Base-by-base conservation (phyloP, 1,140 invertebrate species). In the Hormaphis cornu region DNA sequence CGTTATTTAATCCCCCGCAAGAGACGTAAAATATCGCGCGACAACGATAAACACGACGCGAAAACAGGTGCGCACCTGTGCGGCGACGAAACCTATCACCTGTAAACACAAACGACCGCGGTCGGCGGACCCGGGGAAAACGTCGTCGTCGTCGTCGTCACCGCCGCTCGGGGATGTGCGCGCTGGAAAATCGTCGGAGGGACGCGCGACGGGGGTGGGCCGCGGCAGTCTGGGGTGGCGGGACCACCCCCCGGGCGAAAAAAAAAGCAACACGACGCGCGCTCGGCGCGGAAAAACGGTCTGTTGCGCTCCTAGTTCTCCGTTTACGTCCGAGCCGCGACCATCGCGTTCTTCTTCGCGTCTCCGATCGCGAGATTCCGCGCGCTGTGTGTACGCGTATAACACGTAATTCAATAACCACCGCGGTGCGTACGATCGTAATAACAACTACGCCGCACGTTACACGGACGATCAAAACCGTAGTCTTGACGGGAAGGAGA, bases 161-260 rank as follows among this genome's bases (percentile, higher is more conserved):
- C 14, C 35, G 33, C 40, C 40, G 37, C 30, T 48, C 22, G 16
- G 42, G 59, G 59, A 66, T 66, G 59, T 44, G 59, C 59, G 42
- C 59, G 26, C 42, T 40, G 14, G n/a, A n/a, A 56, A 56, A 20
- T 35, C 35, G 33, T 7, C 33, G 12, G n/a, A 9, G 37, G 16
- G 24, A 2, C 28, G 37, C n/a, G 6, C 9, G 54, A 18, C 22
- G 37, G 20, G 4, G 37, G 56, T 2, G 22, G 10, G 22, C 24
- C 22, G 14, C 16, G 58, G 42, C 24, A 6, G n/a, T n/a, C 42
- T 10, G 18, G 14, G 14, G 42, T n/a, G 54, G 54, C 5, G 59
- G 59, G 44, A n/a, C n/a, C n/a, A n/a, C n/a, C 10, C 42, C 59
- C 42, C 59, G 59, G 61, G 61, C 61, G 61, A 66, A 58, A 66